Percentiles rank a stretch among this genome's conserved stretches.
These are phyloP conservation scores for Leptinotarsa lineolata DNA, from an alignment of 1,140 invertebrate species.

Conservation along the genomic window DNA sequence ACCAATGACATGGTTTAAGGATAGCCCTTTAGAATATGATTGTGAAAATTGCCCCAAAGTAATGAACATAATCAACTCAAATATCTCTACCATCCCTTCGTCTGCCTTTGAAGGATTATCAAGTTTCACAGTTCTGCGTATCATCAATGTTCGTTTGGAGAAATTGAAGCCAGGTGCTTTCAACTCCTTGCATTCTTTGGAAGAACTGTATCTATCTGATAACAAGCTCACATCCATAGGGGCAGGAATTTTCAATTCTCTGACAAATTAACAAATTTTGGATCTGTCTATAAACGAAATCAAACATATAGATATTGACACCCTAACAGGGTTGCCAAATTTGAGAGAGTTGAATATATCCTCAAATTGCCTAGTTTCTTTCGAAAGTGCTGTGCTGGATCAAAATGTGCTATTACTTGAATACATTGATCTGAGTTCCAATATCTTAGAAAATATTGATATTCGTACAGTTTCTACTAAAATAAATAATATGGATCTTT, in stretches of 20 bases:
- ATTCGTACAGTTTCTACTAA: background rate
- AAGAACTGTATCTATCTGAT: background rate
- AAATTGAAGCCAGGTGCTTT: slow-evolving; percentile 18
- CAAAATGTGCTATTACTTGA: background rate
- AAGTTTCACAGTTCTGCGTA: background rate
- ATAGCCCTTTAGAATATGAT: background rate
- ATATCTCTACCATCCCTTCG: background rate
- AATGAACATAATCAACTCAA: background rate
- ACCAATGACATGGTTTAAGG: background rate
- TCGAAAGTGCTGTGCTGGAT: background rate
- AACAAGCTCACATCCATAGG: background rate
- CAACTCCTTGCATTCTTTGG: background rate
- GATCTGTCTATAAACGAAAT: slow-evolving; percentile 21
- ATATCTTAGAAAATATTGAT: background rate
- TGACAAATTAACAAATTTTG: slow-evolving; percentile 4
- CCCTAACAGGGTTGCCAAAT: slow-evolving; percentile 11
- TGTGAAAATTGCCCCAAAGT: background rate
- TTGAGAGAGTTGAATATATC: slow-evolving; percentile 19
- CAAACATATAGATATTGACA: background rate
- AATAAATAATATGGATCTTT: slow-evolving; percentile 9
- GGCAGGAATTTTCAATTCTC: slow-evolving; percentile 23
- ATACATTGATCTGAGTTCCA: slow-evolving; percentile 6
- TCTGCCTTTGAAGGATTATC: slow-evolving; percentile 4
- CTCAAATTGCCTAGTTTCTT: background rate
- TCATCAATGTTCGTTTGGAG: background rate